Base-by-base conservation (phyloP, 2,797 vertebrate species). In the Huso huso region DNA sequence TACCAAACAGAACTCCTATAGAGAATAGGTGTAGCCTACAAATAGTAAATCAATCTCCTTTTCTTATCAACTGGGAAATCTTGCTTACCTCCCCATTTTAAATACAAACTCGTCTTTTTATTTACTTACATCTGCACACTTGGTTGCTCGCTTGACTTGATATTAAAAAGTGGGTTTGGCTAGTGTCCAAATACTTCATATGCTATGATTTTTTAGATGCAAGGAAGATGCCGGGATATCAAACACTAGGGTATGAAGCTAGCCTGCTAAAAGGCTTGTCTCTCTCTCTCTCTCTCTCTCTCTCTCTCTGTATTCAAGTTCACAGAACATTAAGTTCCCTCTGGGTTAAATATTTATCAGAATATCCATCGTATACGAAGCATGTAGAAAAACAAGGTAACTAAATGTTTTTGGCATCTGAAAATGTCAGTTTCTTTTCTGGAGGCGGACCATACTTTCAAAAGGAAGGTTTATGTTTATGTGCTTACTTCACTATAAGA, bases 111-210 rank as follows among this genome's bases (percentile, higher is more conserved):
- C 59, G 63, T 74, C 75, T 81, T 78, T 74, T 76, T 73, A 77
- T 81, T 81, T 75, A 75, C 81, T 84, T 63, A 76, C 84, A 86
- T 88, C 84, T 84, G 80, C 81, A 84, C 84, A 84, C 88, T 86
- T 79, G 82, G 81, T 78, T 84, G 78, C 79, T 75, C 84, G 89
- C 86, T 84, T 87, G 80, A 85, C 76, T 88, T 86, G 77, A 84
- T 81, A 76, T 80, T 82, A 87, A 87, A 37, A 37, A 87, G 86
- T 89, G 76, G 59, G 71, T 79, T 82, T 86, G 84, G 79, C 81
- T 73, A 64, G 68, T 48, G 71, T 78, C 83, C 70, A 82, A 83
- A 80, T 80, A 80, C 81, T 87, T 88, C 82, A 82, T 83, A 83
- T 74, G 75, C 79, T 75, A 76, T 75, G 68, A 75, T 72, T 15